Conservation (phyloP, 2,888 invertebrate genomes). For the Mythimna albipuncta region DNA sequence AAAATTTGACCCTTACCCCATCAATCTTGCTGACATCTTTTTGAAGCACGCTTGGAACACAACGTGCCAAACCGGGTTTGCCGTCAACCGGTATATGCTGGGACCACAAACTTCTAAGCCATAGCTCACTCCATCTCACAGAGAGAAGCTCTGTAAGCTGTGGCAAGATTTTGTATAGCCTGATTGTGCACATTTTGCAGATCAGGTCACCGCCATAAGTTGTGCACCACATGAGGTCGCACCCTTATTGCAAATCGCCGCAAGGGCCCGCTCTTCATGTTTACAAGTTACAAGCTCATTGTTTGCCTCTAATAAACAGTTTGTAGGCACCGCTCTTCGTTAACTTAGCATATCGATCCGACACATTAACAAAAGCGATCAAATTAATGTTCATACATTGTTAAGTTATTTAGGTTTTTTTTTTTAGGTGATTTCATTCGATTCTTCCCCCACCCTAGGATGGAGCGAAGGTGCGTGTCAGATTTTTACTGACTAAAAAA, state of each 20-base stretch:
- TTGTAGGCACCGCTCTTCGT: conserved; percentile 67
- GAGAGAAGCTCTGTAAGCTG: neutral
- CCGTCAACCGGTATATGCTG: neutral
- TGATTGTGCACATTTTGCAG: neutral
- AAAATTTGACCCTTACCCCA: neutral
- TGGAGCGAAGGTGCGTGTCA: too few relatives aligned
- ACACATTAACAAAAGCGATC: conserved; percentile 60
- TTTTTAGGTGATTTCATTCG: too few relatives aligned
- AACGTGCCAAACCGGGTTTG: too few relatives aligned
- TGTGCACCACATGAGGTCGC: conserved; percentile 29
- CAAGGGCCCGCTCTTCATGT: conserved; percentile 75
- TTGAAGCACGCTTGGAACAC: neutral
- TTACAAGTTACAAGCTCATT: conserved; percentile 73
- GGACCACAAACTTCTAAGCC: neutral
- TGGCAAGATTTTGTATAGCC: neutral
- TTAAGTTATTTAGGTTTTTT: conserved; percentile 60
- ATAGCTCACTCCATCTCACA: neutral
- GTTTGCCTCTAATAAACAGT: conserved; percentile 81
- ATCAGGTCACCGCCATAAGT: conserved; percentile 27
- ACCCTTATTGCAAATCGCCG: conserved; percentile 75
- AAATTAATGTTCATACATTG: conserved; percentile 63
- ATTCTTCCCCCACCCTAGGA: too few relatives aligned
- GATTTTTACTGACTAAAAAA: too few relatives aligned
- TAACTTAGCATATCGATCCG: conserved; percentile 69
- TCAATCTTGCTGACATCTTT: neutral